Base-by-base conservation (phyloP, 2,888 invertebrate species). In the Amitus sp. region DNA sequence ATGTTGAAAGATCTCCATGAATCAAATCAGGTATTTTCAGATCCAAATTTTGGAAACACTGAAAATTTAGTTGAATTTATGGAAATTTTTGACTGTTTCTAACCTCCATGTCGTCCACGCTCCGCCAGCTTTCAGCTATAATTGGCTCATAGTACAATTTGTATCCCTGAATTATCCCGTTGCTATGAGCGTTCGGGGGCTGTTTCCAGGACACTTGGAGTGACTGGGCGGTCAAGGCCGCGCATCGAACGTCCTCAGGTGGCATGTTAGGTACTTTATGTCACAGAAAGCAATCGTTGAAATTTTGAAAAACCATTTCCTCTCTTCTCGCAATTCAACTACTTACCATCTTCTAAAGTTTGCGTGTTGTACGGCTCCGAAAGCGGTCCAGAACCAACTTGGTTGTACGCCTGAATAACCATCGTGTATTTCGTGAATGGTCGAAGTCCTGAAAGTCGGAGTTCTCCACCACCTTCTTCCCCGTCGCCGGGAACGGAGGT, bases 141-240 rank as follows among this genome's bases (percentile, higher is more conserved):
- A 89, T 86, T 23, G 87, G 89, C 79, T 88, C 91, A 76, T 89
- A 90, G 55, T 87, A 86, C 5, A 91, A 80, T 77, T 90, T 90
- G 75, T 91, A 91, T 2, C 93, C 93, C 77, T 91, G 90, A 57
- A 93, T 84, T 46, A 92, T 85, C 2, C 93, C 93, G 72, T 93
- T 91, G 56, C 89, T 88, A 59, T 91, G 88, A 66, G 87, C 86
- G 28, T 87, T 86, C 33, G 91, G 89, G 0, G 92, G 90, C 10
- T 91, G 90, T 66, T 91, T 90, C 93, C 93, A 93, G 47, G 90
- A 89, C 15, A 93, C 88, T 83, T 91, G 90, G 52, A 93, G 83
- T 5, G 90, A 90, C 73, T 91, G 90, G 0, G 93, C 91, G 19
- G 90, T 89, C 42, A 92, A 79, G 0, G 92, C 87, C 0, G 88